These are phyloP conservation scores for Montipora foliosa DNA, from an alignment of 64 coral and sea anemone genomes.

Conservation along the genomic window DNA sequence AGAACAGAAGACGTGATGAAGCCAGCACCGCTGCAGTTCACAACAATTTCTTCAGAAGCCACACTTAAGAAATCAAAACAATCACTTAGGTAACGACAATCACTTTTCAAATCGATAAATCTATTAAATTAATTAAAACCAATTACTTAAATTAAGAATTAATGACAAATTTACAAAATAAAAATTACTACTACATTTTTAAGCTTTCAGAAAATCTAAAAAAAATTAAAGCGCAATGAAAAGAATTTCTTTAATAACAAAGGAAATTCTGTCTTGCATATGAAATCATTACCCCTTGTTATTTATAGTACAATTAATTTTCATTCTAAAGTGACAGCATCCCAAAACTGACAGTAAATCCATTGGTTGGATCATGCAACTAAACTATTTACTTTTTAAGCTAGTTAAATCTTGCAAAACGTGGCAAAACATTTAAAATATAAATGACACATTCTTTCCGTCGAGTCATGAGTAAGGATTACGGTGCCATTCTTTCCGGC, in stretches of 20 bases:
- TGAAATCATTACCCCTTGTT: no score
- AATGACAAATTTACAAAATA: background rate
- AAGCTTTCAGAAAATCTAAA: no score
- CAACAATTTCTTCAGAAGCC: background rate
- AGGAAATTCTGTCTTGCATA: no score
- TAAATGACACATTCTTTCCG: background rate
- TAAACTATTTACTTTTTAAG: background rate
- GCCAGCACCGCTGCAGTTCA: background rate
- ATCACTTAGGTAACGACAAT: background rate
- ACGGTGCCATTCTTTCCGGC: no score
- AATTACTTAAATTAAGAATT: background rate
- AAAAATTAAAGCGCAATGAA: background rate
- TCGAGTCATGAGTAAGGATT: no score
- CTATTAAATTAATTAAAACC: background rate
- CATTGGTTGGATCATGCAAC: background rate
- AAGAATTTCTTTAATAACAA: background rate
- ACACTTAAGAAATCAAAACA: background rate
- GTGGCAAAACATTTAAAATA: slow-evolving; percentile 19
- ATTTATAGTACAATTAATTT: no score
- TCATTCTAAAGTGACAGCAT: no score
- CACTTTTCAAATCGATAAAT: background rate
- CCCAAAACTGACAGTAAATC: no score
- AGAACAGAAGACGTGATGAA: background rate
- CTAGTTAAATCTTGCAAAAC: slow-evolving; percentile 6
- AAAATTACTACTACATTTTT: background rate